Conservation (phyloP, 2,113 vertebrate species). For the Tympanuchus pallidicinctus region DNA sequence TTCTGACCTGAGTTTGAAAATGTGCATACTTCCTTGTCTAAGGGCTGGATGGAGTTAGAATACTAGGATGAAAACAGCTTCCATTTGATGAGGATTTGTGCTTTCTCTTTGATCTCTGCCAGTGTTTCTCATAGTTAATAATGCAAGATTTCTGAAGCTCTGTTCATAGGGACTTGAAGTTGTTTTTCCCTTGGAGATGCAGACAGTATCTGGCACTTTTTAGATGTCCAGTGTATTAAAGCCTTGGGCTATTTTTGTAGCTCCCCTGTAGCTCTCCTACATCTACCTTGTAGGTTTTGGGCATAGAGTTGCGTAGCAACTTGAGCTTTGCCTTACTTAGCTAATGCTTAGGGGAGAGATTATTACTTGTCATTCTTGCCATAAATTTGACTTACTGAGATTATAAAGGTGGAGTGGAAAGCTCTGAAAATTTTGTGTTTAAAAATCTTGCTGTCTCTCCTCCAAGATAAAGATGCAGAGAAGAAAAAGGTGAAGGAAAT, state of each 20-base stretch:
- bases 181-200: background rate
- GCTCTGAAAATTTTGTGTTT: background rate
- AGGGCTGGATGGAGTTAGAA: background rate
- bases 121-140: background rate
- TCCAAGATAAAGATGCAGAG: background rate
- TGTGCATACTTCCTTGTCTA: background rate
- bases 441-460: background rate
- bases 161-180: background rate
- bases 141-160: background rate
- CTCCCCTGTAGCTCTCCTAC: background rate
- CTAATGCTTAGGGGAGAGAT: background rate
- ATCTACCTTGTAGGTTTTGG: background rate
- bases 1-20: conserved; percentile 1
- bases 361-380: background rate
- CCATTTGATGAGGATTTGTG: background rate
- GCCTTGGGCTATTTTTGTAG: background rate
- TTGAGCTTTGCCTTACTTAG: background rate
- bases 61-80: background rate
- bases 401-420: background rate
- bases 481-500: background rate
- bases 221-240: background rate
- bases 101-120: background rate
- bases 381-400: background rate
- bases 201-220: background rate
- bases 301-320: background rate